Conservation (phyloP, 1,140 invertebrate species). For the Monomorium pharaonis region DNA sequence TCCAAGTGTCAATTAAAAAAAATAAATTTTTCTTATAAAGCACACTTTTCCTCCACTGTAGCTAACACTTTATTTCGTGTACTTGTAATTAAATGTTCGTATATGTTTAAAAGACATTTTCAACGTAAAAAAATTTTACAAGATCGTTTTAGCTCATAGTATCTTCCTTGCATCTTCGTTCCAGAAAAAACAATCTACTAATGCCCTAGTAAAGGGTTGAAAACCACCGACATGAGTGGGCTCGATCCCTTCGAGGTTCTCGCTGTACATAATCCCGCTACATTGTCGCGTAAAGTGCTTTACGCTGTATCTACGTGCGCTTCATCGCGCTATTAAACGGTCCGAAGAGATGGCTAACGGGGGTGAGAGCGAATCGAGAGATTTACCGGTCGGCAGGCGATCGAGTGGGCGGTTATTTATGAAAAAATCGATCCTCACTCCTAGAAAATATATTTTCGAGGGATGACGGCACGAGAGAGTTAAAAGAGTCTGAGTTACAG, state of each 20-base stretch:
- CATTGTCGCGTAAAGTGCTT: constrained; percentile 58
- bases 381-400: constrained; percentile 62
- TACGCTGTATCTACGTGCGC: constrained; percentile 35
- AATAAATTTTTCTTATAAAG: background rate
- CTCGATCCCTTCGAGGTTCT: constrained; percentile 38
- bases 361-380: constrained; percentile 63
- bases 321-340: constrained; percentile 57
- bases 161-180: constrained; percentile 8
- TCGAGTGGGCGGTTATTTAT: constrained; percentile 73
- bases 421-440: constrained; percentile 74
- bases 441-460: constrained; percentile 71
- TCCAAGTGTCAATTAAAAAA: background rate
- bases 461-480: constrained; percentile 15
- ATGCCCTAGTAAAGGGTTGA: constrained; percentile 49
- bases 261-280: constrained; percentile 56
- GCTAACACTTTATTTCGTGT: background rate
- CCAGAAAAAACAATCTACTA: constrained; percentile 40
- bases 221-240: constrained; percentile 36
- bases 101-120: background rate
- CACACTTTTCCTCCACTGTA: background rate
- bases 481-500: constrained; percentile 11
- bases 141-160: background rate
- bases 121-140: background rate
- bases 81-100: background rate
- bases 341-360: background rate